Base-by-base conservation (phyloP, 2,113 vertebrate species). In the Hiodon alosoides region DNA sequence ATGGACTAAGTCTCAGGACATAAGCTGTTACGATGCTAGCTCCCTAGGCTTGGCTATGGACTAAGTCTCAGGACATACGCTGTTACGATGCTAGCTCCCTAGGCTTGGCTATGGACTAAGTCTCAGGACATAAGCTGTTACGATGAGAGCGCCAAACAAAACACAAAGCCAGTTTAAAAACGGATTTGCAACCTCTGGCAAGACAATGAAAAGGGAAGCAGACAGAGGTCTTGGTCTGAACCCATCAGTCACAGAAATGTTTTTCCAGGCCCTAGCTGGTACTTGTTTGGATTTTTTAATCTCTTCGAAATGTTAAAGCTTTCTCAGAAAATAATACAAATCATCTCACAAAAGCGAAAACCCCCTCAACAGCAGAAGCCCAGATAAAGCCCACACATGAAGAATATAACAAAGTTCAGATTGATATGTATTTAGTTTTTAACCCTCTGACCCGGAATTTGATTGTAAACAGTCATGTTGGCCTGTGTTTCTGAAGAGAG, bases 381-480 rank as follows among this genome's bases (percentile, higher is more conserved):
- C 79, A 47, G 71, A 82, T 62, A 31, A 76, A 77, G 87, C 84
- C 87, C 88, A 89, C 88, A 89, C 87, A 90, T 86, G 87, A 82
- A 73, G 88, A 72, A 48, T 60, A 75, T 81, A 77, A 68, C 65
- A 79, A 83, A 73, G 81, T 69, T 52, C 73, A 79, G 82, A 82
- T 77, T 86, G 81, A 74, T 81, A 74, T 70, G 76, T 82, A 73
- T 77, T 72, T 78, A 80, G 62, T 76, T 78, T 53, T 59, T 76
- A 72, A 78, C 71, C 82, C 72, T 71, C 62, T 73, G 74, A 58
- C 78, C 67, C 69, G 31, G 76, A 51, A 66, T 72, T 79, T 81
- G 68, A 81, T 81, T 73, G 47, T 54, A 78, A 47, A 81, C 73
- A 62, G 3, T 14, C 62, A 53, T 47, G 13, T 73, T 71, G 61